These are phyloP conservation scores for Candidula unifasciata DNA, from an alignment of 2,888 invertebrate genomes.

Conservation along the genomic window DNA sequence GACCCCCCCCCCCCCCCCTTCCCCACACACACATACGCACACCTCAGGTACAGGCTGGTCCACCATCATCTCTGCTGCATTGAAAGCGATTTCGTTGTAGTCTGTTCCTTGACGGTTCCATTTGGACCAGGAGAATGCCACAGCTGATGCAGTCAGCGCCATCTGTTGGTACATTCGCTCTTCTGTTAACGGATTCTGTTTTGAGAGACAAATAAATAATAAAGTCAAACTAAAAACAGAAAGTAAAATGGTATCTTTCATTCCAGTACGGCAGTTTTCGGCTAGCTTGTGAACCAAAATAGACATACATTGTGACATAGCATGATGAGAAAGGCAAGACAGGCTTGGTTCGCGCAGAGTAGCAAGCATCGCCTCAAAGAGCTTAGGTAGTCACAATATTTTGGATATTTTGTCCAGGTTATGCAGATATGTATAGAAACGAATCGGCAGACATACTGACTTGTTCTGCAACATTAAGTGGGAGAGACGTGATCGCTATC, in stretches of 20 bases:
- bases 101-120: constrained; percentile 73
- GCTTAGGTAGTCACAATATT: too few species aligned
- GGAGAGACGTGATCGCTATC: too few species aligned
- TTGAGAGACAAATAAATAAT: not conserved
- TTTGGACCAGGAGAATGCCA: constrained; percentile 77
- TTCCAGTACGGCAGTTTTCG: too few species aligned
- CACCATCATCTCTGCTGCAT: constrained; percentile 71
- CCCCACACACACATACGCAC: not conserved
- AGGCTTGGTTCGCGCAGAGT: too few species aligned
- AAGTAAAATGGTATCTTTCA: not conserved
- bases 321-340: too few species aligned
- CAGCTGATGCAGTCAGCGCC: constrained; percentile 73
- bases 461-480: too few species aligned
- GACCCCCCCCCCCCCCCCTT: too few species aligned
- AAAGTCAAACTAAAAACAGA: not conserved
- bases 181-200: constrained; percentile 73
- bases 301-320: too few species aligned
- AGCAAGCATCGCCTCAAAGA: too few species aligned
- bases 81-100: constrained; percentile 72
- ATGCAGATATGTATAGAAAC: too few species aligned
- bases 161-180: constrained; percentile 76
- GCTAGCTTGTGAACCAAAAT: not conserved
- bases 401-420: too few species aligned
- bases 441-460: too few species aligned
- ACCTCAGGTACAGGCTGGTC: constrained; percentile 76